Conservation (phyloP, 92 coral and sea anemone genomes). For the Parazoanthus atlanticus region DNA sequence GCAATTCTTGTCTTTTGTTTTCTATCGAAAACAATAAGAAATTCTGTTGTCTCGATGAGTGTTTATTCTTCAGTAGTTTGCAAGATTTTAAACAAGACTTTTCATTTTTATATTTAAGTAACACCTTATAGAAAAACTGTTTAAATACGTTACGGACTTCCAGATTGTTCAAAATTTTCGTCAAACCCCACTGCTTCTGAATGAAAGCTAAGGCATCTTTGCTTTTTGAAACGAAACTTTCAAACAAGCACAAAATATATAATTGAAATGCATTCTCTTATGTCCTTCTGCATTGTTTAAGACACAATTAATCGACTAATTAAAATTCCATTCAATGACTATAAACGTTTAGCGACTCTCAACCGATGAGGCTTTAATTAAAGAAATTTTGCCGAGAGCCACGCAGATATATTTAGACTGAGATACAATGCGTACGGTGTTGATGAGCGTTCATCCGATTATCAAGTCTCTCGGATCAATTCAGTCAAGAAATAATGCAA, state of each 20-base stretch:
- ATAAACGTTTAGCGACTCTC: neutral
- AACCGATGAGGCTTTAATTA: neutral
- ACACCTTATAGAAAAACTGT: too few relatives aligned
- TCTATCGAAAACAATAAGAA: neutral
- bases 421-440: neutral
- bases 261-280: neutral
- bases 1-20: neutral
- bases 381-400: neutral
- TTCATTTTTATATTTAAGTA: neutral
- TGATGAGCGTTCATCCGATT: neutral
- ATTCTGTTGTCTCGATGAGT: neutral
- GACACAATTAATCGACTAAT: neutral
- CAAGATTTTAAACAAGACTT: neutral
- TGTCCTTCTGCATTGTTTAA: neutral
- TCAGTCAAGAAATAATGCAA: neutral
- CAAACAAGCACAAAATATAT: neutral
- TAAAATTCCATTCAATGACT: neutral
- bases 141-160: too few relatives aligned
- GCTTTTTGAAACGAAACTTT: neutral
- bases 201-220: too few relatives aligned
- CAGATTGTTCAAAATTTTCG: too few relatives aligned
- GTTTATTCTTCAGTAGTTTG: neutral
- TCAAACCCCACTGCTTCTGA: neutral
- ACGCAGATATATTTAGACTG: neutral
- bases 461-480: neutral